Conservation (phyloP, 2,888 invertebrate genomes). For the Acanthosepion pharaonis region DNA sequence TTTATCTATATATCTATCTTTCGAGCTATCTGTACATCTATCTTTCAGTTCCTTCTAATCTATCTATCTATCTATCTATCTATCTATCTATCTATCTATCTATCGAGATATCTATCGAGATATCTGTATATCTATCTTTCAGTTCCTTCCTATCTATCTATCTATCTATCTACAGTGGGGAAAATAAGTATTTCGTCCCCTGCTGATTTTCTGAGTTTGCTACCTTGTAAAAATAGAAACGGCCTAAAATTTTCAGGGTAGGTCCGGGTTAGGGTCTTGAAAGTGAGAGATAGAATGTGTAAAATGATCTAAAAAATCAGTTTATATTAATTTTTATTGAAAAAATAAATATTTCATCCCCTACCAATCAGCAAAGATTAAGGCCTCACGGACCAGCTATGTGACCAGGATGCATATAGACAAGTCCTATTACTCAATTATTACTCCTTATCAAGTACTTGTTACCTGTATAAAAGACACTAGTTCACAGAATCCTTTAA, state of each 20-base stretch:
- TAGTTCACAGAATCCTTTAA: too few relatives aligned
- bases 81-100: too few relatives aligned
- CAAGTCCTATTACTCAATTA: not conserved
- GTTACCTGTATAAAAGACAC: too few relatives aligned
- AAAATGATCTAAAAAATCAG: not conserved
- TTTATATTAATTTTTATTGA: not conserved
- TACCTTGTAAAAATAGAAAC: not conserved
- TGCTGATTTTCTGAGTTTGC: not conserved
- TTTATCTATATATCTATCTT: too few relatives aligned
- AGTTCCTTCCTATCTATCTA: too few relatives aligned
- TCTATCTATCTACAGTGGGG: too few relatives aligned
- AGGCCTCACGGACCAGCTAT: not conserved
- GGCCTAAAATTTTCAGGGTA: not conserved
- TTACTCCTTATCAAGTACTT: not conserved
- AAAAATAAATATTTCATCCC: not conserved
- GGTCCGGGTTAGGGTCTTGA: not conserved
- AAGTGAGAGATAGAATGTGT: not conserved
- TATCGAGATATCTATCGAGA: too few relatives aligned
- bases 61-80: too few relatives aligned
- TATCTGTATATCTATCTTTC: too few relatives aligned
- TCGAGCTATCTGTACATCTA: too few relatives aligned
- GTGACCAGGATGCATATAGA: not conserved
- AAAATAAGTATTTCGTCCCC: not conserved
- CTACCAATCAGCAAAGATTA: not conserved
- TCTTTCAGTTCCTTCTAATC: too few relatives aligned